Percentiles rank a stretch among this genome's conserved stretches.
Evolutionary conservation across 2,888 invertebrate genomes (phyloP).

Genomic region (Julus scandinavius): DNA sequence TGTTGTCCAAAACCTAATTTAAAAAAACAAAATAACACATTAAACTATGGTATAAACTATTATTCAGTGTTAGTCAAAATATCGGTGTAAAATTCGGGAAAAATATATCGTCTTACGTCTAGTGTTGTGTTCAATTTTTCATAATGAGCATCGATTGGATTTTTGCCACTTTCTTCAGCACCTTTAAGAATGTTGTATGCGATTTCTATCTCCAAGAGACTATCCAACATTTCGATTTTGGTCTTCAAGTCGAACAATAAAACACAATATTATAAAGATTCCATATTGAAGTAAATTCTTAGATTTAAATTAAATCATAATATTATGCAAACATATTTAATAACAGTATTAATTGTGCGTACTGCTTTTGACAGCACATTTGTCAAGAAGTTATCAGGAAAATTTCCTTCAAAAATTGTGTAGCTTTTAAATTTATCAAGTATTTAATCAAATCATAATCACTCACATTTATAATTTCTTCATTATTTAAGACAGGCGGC

Average conservation of each 20-base stretch:
- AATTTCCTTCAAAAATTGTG: too few species aligned
- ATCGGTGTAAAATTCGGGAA: background rate
- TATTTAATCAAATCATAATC: background rate
- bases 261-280: background rate
- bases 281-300: too few species aligned
- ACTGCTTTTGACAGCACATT: too few species aligned
- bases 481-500: constrained; percentile 82
- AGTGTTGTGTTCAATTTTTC: constrained; percentile 86
- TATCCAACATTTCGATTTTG: constrained; percentile 89
- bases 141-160: constrained; percentile 86
- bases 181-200: constrained; percentile 87
- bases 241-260: constrained; percentile 62
- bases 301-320: too few species aligned
- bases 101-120: constrained; percentile 64
- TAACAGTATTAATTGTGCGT: background rate
- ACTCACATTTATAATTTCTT: constrained; percentile 74
- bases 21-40: background rate
- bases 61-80: background rate
- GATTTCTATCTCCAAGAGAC: constrained; percentile 92
- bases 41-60: background rate
- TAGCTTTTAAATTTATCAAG: too few species aligned
- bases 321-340: too few species aligned
- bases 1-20: constrained; percentile 66
- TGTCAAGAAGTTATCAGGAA: too few species aligned
- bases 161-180: constrained; percentile 67